Conservation (phyloP, 2,113 vertebrate species). For the Alethe castanea region DNA sequence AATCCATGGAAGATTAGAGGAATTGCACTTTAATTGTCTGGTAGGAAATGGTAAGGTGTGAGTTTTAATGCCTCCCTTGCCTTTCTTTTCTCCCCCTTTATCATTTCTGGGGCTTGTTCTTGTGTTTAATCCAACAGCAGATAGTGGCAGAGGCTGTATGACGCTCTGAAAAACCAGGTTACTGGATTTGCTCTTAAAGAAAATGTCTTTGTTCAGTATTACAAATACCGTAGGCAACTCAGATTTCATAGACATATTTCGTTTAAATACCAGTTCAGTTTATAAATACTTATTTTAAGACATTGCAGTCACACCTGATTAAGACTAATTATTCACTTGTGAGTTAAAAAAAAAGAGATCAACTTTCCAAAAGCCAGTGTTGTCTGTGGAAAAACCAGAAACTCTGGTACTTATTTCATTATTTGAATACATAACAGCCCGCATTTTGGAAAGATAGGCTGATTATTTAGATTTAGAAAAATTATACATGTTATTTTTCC, state of each 20-base stretch:
- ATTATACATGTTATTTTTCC: background rate
- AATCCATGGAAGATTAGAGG: background rate
- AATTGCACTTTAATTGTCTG: background rate
- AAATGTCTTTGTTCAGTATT: background rate
- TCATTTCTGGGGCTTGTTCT: background rate
- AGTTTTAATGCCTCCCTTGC: background rate
- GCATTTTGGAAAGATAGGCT: background rate
- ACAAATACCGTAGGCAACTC: background rate
- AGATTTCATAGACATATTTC: background rate
- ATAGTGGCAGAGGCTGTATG: fast-evolving
- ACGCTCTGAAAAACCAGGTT: background rate
- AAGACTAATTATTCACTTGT: background rate
- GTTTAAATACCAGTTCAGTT: background rate
- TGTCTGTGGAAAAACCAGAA: background rate
- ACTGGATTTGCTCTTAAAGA: background rate
- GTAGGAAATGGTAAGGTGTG: background rate
- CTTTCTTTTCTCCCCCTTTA: background rate
- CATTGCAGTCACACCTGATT: background rate
- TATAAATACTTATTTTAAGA: background rate
- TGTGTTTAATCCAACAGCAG: background rate
- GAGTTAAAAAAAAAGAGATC: background rate
- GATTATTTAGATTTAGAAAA: slow-evolving; percentile 2
- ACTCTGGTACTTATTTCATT: background rate
- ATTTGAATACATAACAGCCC: background rate
- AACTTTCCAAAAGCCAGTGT: background rate